phyloP scores from a whole-genome alignment of 2,113 vertebrate species.

The Psilopogon haemacephalus region DNA sequence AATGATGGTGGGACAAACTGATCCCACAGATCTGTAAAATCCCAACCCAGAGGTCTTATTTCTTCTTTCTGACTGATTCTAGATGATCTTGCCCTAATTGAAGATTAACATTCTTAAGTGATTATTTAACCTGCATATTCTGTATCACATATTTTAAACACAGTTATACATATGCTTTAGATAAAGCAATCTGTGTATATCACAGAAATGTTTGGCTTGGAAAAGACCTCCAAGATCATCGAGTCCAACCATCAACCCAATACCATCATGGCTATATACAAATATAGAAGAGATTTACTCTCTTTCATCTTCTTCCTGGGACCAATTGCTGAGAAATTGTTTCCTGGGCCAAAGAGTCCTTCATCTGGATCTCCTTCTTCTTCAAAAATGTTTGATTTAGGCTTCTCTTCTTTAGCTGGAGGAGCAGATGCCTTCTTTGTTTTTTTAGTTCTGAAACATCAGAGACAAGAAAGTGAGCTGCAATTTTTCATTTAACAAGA shows the following conservation, averaged over 20 bases:
- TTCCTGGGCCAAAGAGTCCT: slow-evolving; percentile 69
- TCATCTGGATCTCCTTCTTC: slow-evolving; percentile 72
- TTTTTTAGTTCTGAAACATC: slow-evolving; percentile 76
- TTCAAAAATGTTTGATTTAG: slow-evolving; percentile 76
- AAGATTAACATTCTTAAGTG: not conserved
- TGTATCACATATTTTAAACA: not conserved
- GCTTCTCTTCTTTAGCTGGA: slow-evolving; percentile 17
- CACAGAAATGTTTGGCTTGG: no score
- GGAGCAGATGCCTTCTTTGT: slow-evolving; percentile 42
- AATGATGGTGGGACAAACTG: not conserved
- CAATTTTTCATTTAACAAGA: not conserved
- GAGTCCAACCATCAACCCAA: no score
- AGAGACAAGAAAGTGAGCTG: slow-evolving; percentile 8
- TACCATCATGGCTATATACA: not conserved
- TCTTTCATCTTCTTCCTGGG: slow-evolving; percentile 40
- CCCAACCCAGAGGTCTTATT: not conserved
- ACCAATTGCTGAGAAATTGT: not conserved
- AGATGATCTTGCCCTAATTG: not conserved
- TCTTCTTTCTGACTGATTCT: not conserved
- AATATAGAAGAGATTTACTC: slow-evolving; percentile 53
- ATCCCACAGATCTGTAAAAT: not conserved
- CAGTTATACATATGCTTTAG: not conserved
- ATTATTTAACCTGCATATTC: not conserved
- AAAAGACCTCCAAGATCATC: no score
- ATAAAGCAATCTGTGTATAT: not conserved